Base-by-base conservation (phyloP, 1,140 invertebrate genomes). In the Ips typographus region DNA sequence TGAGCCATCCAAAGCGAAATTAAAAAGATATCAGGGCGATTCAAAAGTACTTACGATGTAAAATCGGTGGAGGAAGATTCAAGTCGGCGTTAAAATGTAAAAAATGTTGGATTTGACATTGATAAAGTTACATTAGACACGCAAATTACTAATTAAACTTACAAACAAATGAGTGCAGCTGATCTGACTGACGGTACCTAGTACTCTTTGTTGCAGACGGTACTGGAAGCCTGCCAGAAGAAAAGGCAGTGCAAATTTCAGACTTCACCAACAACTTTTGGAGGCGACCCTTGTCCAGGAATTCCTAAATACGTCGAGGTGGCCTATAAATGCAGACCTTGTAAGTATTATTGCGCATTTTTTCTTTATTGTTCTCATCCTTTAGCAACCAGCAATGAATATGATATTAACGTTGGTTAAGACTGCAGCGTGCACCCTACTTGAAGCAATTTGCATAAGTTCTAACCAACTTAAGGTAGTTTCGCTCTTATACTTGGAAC, bases 241-340 rank as follows among this genome's bases (percentile, higher is more conserved):
- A 93, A 94, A 80, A 82, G 90, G 36, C 88, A 90, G 74, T 97
- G 95, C 84, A 91, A 91, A 78, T 91, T 97, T 76, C 88, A 91
- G 77, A 91, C 93, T 6, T 90, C 88, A 51, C 90, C 92, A 0
- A 87, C 89, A 74, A 88, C 88, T 49, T 93, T 95, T 77, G 89
- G 90, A 40, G 86, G 88, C 2, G 94, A 96, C 82, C 93, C 94
- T 0, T 97, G 95, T 80, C 93, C 94, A 40, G 89, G 89, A 44
- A 85, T 90, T 6, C 84, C 89, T 40, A 95, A 96, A 82, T 95
- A 93, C 80, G 91, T 95, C 73, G 93, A 96, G 83, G 90, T 96
- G 39, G 92, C 93, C 68, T 97, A 94, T 83, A 96, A 96, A 83
- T 98, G 94, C 84, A 87, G 93, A 81, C 95, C 94, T 79, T 94